phyloP scores from a whole-genome alignment of 2,888 invertebrate genomes.

The Tenthredo distinguenda region DNA sequence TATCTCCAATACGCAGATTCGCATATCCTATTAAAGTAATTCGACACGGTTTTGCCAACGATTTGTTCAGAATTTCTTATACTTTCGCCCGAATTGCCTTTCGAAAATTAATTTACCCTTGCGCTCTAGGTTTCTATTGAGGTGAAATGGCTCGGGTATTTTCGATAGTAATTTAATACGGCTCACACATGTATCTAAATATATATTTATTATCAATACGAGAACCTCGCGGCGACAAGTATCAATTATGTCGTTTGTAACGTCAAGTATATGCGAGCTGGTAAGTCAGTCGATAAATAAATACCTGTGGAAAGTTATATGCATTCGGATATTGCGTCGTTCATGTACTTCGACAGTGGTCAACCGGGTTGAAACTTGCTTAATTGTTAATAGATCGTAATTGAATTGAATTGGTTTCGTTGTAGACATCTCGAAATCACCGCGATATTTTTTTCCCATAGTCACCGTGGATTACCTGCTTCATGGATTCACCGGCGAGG shows the following conservation, averaged over 20 bases:
- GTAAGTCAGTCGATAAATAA: neutral
- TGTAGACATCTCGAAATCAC: conserved; percentile 4
- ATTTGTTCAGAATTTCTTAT: neutral
- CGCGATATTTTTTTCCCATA: neutral
- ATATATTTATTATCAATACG: conserved; percentile 19
- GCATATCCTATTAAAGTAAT: conserved; percentile 16
- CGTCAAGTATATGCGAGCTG: neutral
- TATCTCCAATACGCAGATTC: conserved; percentile 12
- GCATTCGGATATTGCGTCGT: neutral
- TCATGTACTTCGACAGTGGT: neutral
- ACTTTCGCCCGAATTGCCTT: conserved; percentile 2
- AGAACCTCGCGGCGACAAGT: conserved; percentile 37
- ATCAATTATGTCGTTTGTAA: conserved; percentile 50
- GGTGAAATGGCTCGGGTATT: neutral
- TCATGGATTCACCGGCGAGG: neutral
- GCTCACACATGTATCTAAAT: neutral
- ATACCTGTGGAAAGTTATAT: neutral
- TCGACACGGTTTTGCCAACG: conserved; percentile 30
- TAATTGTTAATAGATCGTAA: conserved; percentile 27
- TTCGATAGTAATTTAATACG: neutral
- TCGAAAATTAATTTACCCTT: conserved; percentile 24
- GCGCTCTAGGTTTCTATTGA: neutral
- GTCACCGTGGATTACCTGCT: conserved; percentile 27
- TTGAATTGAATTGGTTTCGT: conserved; percentile 34
- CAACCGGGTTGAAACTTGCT: conserved; percentile 6